These are phyloP conservation scores for Tretioscincus oriximinensis DNA, from an alignment of 2,113 vertebrate species.

Conservation along the genomic window DNA sequence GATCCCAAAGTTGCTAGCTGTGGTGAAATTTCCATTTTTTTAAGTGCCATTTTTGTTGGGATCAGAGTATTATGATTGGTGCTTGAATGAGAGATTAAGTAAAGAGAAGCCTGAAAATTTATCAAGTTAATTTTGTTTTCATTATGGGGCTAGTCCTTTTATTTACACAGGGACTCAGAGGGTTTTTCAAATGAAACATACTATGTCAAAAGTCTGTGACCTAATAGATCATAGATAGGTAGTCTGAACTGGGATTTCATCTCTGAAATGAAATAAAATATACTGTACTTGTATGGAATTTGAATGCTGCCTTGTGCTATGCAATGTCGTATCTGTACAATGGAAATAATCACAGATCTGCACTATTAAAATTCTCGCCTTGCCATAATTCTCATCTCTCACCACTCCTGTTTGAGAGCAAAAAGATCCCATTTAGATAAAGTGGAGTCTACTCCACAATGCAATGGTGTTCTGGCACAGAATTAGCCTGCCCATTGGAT, in stretches of 20 bases:
- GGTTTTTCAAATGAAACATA: not conserved
- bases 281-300: too few species aligned
- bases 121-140: not conserved
- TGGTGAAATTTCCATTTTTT: not conserved
- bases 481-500: too few species aligned
- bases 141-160: not conserved
- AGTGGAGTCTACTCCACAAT: too few species aligned
- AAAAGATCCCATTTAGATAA: too few species aligned
- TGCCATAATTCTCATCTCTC: too few species aligned
- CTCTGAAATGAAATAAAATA: not conserved
- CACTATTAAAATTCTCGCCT: too few species aligned
- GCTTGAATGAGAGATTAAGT: not conserved
- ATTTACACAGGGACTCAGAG: not conserved
- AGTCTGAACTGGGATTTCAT: not conserved
- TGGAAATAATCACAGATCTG: not conserved
- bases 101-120: not conserved
- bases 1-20: not conserved
- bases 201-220: not conserved
- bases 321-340: not conserved
- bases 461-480: too few species aligned
- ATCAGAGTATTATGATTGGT: not conserved
- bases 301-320: not conserved
- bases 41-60: conserved; percentile 11
- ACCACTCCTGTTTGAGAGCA: too few species aligned
- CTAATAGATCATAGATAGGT: not conserved